A percentile compares a stretch with the other conserved stretches of the same genome.
Evolutionary conservation across 2,888 invertebrate genomes (phyloP).

Genomic region (Osedax fenrisi): DNA sequence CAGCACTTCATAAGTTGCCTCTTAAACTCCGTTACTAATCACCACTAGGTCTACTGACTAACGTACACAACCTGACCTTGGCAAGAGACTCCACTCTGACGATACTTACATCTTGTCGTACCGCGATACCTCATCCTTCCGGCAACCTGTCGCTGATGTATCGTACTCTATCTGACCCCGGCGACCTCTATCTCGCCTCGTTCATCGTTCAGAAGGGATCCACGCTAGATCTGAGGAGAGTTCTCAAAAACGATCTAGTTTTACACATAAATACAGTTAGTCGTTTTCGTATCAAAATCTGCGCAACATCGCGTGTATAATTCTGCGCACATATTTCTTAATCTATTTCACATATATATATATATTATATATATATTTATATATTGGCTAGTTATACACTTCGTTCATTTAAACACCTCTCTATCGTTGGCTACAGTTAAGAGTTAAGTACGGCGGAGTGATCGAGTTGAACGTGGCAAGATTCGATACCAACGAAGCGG

Average conservation of each 20-base stretch:
- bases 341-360: no score
- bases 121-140: conserved; percentile 37
- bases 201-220: conserved; percentile 40
- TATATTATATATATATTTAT: no score
- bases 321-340: no score
- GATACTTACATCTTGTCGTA: conserved; percentile 39
- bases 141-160: neutral
- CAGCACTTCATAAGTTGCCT: no score
- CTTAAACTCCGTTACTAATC: no score
- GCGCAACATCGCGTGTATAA: no score
- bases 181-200: conserved; percentile 38
- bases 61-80: conserved; percentile 40
- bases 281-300: no score
- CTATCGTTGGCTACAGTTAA: no score
- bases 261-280: neutral
- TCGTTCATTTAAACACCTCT: no score
- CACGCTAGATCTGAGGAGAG: conserved; percentile 35
- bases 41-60: conserved; percentile 36
- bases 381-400: no score
- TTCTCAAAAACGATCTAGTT: conserved; percentile 8
- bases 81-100: conserved; percentile 38
- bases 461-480: conserved; percentile 38
- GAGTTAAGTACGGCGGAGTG: conserved; percentile 38
- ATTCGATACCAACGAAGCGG: conserved; percentile 37
- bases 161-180: conserved; percentile 33